Percentiles rank a stretch among this genome's conserved stretches.
Evolutionary conservation across 2,113 vertebrate genomes (phyloP).

Genomic region (Platichthys flesus): DNA sequence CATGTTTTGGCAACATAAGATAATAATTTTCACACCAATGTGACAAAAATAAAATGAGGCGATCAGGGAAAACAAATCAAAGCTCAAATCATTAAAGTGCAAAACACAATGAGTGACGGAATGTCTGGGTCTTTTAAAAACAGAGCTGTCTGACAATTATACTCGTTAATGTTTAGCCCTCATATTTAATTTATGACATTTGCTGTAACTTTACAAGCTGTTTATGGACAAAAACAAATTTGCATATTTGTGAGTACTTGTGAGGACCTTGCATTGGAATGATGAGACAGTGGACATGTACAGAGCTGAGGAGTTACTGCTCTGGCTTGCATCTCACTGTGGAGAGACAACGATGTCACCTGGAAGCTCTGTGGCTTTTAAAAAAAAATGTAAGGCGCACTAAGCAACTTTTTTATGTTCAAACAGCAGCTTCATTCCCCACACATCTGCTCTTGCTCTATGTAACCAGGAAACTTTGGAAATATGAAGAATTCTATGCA

Average conservation of each 20-base stretch:
- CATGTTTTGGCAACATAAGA: constrained; percentile 12
- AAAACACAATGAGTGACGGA: constrained; percentile 20
- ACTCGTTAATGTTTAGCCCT: constrained; percentile 20
- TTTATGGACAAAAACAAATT: background rate
- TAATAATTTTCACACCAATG: background rate
- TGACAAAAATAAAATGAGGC: constrained; percentile 4
- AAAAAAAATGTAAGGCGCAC: no score
- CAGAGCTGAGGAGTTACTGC: background rate
- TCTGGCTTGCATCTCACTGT: background rate
- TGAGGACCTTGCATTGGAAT: constrained; percentile 19
- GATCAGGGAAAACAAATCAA: background rate
- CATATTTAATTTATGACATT: constrained; percentile 40
- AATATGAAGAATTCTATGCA: no score
- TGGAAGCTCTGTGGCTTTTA: no score
- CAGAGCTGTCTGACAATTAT: background rate
- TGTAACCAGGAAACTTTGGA: no score
- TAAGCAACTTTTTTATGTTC: no score
- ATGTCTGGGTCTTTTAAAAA: constrained; percentile 20
- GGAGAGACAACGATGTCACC: no score
- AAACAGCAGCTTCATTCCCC: no score
- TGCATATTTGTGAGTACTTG: constrained; percentile 1
- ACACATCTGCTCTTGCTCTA: no score
- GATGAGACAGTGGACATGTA: constrained; percentile 1
- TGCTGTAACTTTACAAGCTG: background rate
- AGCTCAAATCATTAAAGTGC: constrained; percentile 54